These are phyloP conservation scores for Endomychus coccineus DNA, from an alignment of 2,888 invertebrate genomes.

Conservation along the genomic window DNA sequence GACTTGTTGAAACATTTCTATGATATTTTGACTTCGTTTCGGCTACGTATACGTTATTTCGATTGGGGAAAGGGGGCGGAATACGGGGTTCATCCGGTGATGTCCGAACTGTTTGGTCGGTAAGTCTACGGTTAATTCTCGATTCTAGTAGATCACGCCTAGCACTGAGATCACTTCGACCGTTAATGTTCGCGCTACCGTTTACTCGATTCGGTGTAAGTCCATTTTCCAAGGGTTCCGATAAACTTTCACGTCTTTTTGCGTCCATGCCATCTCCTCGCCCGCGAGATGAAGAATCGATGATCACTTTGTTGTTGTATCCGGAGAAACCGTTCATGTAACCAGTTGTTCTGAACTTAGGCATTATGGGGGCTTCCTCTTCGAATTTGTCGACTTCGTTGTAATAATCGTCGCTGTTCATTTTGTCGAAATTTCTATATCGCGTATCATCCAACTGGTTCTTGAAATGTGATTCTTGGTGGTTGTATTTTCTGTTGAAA, in stretches of 20 bases:
- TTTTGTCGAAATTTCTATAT: too few species aligned
- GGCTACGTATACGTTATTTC: slow-evolving; percentile 47
- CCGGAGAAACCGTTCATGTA: slow-evolving; percentile 47
- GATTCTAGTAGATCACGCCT: slow-evolving; percentile 70
- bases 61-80: slow-evolving; percentile 45
- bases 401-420: slow-evolving; percentile 42
- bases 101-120: slow-evolving; percentile 39
- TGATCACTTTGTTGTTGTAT: slow-evolving; percentile 48
- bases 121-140: slow-evolving; percentile 55
- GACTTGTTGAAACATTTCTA: slow-evolving; percentile 50
- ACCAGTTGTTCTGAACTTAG: slow-evolving; percentile 54
- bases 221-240: slow-evolving; percentile 33
- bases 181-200: slow-evolving; percentile 25
- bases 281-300: slow-evolving; percentile 47
- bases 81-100: slow-evolving; percentile 42
- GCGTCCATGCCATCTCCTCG: slow-evolving; percentile 62
- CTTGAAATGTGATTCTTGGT: slow-evolving; percentile 16
- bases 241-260: slow-evolving; percentile 48
- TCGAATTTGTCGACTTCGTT: slow-evolving; percentile 45
- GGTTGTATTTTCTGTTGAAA: slow-evolving; percentile 29
- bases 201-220: slow-evolving; percentile 21
- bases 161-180: slow-evolving; percentile 57
- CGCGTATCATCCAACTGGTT: slow-evolving; percentile 23
- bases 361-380: slow-evolving; percentile 50
- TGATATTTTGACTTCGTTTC: slow-evolving; percentile 51